Conservation (phyloP, 2,113 vertebrate genomes). For the Burhinus oedicnemus region DNA sequence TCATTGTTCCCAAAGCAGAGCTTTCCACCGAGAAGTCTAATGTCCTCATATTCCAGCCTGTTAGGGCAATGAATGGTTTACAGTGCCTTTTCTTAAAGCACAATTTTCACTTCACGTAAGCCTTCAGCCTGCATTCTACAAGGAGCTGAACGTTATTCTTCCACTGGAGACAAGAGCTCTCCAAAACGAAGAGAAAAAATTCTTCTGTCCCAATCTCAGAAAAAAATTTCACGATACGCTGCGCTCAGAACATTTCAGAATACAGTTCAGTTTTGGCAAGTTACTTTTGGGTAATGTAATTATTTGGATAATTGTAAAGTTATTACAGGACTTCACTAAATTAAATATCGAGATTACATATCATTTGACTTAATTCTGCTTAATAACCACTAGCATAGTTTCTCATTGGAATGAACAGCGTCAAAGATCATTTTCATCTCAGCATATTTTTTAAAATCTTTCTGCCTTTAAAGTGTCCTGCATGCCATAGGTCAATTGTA, state of each 20-base stretch:
- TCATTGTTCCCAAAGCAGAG: background rate
- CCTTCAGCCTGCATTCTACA: background rate
- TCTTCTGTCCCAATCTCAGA: background rate
- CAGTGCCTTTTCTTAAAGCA: background rate
- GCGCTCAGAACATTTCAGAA: background rate
- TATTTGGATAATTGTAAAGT: background rate
- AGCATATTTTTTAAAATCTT: background rate
- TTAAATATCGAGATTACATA: background rate
- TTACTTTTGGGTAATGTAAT: background rate
- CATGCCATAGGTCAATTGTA: background rate
- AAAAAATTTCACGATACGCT: background rate
- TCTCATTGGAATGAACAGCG: background rate
- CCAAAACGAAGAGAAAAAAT: background rate
- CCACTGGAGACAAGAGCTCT: background rate
- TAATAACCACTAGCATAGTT: background rate
- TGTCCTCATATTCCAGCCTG: background rate
- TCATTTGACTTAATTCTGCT: background rate
- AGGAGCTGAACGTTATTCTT: background rate
- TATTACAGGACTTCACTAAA: constrained; percentile 1
- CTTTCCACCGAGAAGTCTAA: background rate
- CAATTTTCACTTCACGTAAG: background rate
- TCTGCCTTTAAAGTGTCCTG: background rate
- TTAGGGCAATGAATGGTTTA: background rate
- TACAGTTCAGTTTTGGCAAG: background rate
- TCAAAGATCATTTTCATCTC: background rate